A percentile compares a stretch with the other conserved stretches of the same genome.
Conservation (phyloP, 2,888 invertebrate species). For the Artemia sp. region DNA sequence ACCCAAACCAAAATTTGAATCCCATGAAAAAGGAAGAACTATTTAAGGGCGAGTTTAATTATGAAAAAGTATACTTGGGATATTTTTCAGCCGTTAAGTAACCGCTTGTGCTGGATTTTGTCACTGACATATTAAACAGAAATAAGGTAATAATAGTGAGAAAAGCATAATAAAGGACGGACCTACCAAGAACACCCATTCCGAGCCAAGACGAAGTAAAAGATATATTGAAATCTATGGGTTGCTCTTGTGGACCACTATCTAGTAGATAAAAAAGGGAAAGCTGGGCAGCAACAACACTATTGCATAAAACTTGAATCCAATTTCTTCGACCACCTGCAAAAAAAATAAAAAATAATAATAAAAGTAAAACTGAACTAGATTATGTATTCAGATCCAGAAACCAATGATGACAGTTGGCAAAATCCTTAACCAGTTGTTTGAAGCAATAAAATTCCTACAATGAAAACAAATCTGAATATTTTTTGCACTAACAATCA, state of each 20-base stretch:
- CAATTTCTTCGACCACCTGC: conserved; percentile 70
- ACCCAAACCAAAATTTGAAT: too few relatives aligned
- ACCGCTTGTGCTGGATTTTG: too few relatives aligned
- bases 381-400: too few relatives aligned
- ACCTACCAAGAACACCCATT: conserved; percentile 51
- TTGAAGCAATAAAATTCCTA: too few relatives aligned
- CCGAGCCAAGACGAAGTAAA: conserved; percentile 69
- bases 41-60: too few relatives aligned
- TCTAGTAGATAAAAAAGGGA: conserved; percentile 60
- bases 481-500: too few relatives aligned
- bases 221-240: conserved; percentile 54
- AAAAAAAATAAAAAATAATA: conserved; percentile 26
- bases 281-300: conserved; percentile 64
- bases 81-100: too few relatives aligned
- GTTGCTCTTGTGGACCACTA: conserved; percentile 55
- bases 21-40: too few relatives aligned
- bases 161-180: conserved; percentile 5
- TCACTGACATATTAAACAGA: neutral
- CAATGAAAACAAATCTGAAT: too few relatives aligned
- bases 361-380: neutral
- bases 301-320: conserved; percentile 76
- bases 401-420: too few relatives aligned
- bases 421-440: too few relatives aligned
- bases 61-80: too few relatives aligned
- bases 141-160: neutral